phyloP scores from a whole-genome alignment of 2,888 invertebrate genomes.

The Sminthurides aquaticus region DNA sequence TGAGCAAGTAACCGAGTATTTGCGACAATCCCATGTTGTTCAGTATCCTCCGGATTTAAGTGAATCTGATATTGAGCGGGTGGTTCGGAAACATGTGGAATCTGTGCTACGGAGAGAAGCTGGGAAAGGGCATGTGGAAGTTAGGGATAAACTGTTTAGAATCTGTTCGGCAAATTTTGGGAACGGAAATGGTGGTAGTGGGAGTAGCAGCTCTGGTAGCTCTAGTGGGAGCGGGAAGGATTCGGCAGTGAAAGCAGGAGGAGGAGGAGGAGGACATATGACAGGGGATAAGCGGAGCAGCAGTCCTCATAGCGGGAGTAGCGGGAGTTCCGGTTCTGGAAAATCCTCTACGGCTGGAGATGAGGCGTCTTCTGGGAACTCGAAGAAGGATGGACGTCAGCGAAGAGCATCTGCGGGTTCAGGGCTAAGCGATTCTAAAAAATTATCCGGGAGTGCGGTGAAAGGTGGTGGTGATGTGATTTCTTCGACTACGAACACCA shows the following conservation, averaged over 20 bases:
- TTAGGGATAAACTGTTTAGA: constrained; percentile 7
- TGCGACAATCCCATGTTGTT: constrained; percentile 39
- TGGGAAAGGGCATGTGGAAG: constrained; percentile 20
- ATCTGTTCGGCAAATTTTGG: neutral
- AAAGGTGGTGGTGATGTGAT: neutral
- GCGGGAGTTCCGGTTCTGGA: neutral
- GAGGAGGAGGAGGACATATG: neutral
- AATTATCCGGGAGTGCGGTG: neutral
- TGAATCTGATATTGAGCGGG: constrained; percentile 17
- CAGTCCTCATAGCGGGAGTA: neutral
- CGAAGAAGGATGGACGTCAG: constrained; percentile 15
- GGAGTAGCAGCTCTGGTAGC: too few relatives aligned
- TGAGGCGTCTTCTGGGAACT: neutral
- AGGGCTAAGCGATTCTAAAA: constrained; percentile 1
- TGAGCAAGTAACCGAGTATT: constrained; percentile 35
- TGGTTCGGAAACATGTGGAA: constrained; percentile 13
- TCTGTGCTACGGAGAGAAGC: constrained; percentile 14
- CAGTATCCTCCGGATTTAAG: constrained; percentile 28
- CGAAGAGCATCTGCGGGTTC: constrained; percentile 11
- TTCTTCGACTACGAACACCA: neutral
- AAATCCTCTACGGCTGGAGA: neutral
- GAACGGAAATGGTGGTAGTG: neutral
- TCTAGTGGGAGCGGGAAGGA: neutral
- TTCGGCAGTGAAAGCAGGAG: neutral
- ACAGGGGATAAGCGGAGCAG: neutral